Evolutionary conservation across 2,888 invertebrate genomes (phyloP), one percentile per base, ranked within the genome.

Genomic region (Lithophane leautieri): DNA sequence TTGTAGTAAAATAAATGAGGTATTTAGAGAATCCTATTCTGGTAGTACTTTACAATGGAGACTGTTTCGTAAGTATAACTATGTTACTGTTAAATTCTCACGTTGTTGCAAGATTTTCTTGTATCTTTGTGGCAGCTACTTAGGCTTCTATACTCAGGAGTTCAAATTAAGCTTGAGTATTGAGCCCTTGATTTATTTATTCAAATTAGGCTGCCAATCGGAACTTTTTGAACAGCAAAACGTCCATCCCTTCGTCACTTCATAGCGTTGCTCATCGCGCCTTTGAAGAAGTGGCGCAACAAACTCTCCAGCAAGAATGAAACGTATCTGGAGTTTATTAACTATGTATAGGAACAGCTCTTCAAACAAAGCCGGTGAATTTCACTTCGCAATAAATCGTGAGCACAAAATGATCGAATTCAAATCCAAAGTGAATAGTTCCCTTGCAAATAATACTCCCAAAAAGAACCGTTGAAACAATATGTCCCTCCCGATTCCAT

Each of bases 11-110:
- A 86, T 88, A 82, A 81, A 86, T 84, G 85, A 79, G 85, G 82
- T 84, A 86, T 88, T 86, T 86, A 79, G 62, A 88, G 81, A 89
- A 85, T 88, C 79, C 73, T 66, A 83, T 85, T 82, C 73, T 81
- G 58, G 81, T 73, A 56, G 62, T 82, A 73, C 54, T 76, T 74
- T 70, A 83, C 83, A 83, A 83, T 83, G 42, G 84, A 28, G 67
- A 56, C 58, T 66, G 62, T 83, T 81, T 82, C 82, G 47, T 81
- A 73, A 84, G 78, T 68, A 61, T 81, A 62, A 61, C 66, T 67
- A 4, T 81, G 71, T 72, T 81, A 68, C 73, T 84, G 70, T 69
- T 81, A 74, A 73, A 81, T 63, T 83, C 82, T 83, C 85, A 83
- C 82, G 82, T 52, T 83, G 71, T 78, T 85, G 73, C 85, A 60